Conservation (phyloP, 2,888 invertebrate genomes). For the Caenorhabditis parvicauda region DNA sequence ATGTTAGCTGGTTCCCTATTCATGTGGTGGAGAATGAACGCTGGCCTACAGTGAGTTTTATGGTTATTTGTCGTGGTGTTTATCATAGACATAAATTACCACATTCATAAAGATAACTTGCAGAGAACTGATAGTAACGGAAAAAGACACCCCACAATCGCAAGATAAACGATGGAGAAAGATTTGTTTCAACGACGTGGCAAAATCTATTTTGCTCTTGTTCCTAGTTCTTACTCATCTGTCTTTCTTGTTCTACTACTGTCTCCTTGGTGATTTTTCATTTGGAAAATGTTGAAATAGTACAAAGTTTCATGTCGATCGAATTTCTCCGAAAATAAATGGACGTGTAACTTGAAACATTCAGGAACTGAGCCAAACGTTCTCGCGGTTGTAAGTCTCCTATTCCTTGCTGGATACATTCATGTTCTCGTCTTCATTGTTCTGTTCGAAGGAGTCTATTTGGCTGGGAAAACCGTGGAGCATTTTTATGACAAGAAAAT, state of each 20-base stretch:
- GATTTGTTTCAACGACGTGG: slow-evolving; percentile 31
- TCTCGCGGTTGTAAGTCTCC: slow-evolving; percentile 32
- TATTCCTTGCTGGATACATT: slow-evolving; percentile 35
- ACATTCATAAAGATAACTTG: too few species aligned
- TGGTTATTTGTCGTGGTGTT: not conserved
- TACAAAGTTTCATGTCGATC: too few species aligned
- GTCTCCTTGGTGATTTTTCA: slow-evolving; percentile 22
- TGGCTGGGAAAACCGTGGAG: too few species aligned
- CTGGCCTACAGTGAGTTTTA: slow-evolving; percentile 21
- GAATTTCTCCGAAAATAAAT: too few species aligned
- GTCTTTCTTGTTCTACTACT: slow-evolving; percentile 39
- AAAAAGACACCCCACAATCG: slow-evolving; percentile 1
- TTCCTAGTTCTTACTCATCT: slow-evolving; percentile 38
- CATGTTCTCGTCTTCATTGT: slow-evolving; percentile 36
- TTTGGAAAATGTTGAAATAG: not conserved
- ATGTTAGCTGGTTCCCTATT: slow-evolving; percentile 34
- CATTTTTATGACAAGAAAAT: too few species aligned
- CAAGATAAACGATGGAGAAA: slow-evolving; percentile 23
- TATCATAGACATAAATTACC: too few species aligned
- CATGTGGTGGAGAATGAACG: slow-evolving; percentile 32
- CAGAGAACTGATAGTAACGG: slow-evolving; percentile 2
- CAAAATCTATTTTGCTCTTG: slow-evolving; percentile 24
- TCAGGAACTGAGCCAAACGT: slow-evolving; percentile 36
- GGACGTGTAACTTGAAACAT: slow-evolving; percentile 6
- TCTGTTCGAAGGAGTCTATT: too few species aligned